Evolutionary conservation across 1,140 invertebrate species (phyloP).

Genomic region (Drosophila obscura): DNA sequence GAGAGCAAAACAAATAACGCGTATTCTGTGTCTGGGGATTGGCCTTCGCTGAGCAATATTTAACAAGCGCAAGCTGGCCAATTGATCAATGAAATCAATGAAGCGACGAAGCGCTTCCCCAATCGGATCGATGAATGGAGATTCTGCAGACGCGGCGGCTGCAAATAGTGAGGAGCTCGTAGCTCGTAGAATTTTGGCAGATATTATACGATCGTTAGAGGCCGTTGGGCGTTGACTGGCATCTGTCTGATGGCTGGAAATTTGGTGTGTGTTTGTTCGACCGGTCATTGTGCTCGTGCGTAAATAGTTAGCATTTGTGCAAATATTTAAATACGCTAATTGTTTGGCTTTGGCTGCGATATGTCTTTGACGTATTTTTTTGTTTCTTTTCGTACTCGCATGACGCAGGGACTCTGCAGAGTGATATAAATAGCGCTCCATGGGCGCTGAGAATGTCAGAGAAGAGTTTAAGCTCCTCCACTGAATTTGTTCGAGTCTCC

Average conservation of each 20-base stretch:
- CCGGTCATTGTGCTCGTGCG: not conserved
- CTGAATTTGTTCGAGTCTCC: not conserved
- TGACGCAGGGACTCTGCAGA: constrained; percentile 19
- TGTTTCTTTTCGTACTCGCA: constrained; percentile 11
- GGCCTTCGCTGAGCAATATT: no score
- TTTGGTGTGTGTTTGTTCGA: not conserved
- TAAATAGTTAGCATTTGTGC: constrained; percentile 26
- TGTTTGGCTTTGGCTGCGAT: no score
- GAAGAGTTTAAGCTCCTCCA: constrained; percentile 8
- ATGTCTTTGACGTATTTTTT: not conserved
- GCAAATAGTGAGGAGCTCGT: no score
- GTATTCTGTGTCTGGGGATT: no score
- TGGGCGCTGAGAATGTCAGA: constrained; percentile 4
- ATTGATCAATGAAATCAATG: constrained; percentile 14
- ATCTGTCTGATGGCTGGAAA: not conserved
- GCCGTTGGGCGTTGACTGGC: not conserved
- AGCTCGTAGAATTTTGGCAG: not conserved
- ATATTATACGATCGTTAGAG: not conserved
- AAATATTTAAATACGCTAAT: not conserved
- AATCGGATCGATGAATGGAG: constrained; percentile 28
- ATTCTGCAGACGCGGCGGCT: not conserved
- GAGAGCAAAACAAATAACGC: no score
- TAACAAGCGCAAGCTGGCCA: no score
- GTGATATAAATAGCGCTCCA: constrained; percentile 25
- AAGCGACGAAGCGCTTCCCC: no score